Base-by-base conservation (phyloP, 2,888 invertebrate species). In the Leucania comma region DNA sequence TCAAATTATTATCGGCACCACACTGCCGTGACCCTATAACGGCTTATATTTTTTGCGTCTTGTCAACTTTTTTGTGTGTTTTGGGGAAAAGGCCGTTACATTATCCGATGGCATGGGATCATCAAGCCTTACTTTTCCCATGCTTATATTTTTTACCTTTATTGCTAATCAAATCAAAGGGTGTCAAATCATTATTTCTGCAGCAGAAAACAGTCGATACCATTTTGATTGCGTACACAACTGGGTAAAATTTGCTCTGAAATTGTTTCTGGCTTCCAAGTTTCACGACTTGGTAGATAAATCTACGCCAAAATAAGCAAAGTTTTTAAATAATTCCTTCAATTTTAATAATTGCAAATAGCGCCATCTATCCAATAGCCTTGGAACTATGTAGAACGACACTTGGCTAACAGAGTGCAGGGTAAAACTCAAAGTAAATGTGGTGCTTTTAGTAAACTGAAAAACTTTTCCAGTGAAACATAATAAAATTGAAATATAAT, bases 361-460 rank as follows among this genome's bases (percentile, higher is more conserved):
- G 90, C 95, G 95, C 95, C 95, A 95, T 95, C 95, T 95, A 91
- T 87, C 90, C 85, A 88, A 87, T 82, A 84, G 81, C 66, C 76
- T 67, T 65, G 63, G 94, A 94, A 95, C 94, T 93, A 91, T 88
- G 86, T 92, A 59, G 91, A 80, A 67, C 85, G 85, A 77, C 81
- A 87, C 83, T 86, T 86, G 71, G 80, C 86, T 84, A 86, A 75
- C 85, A 74, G 78, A 76, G 74, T 63, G 61, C 70, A 75, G 81
- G 81, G 82, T 76, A 70, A 69, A 78, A 56, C 26, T 10, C 58
- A 38, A 64, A 74, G 64, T 38, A 51, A 64, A 56, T 57, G 61
- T 51, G 20, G 22, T 12, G 17, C 32, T 70, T 20, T 17, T 61
- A 32, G 4, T 35, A 51, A 29, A 64, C 14, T 54, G 12, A 24